Conservation (phyloP, 2,797 vertebrate species). For the Mormyrus proboscirostris region DNA sequence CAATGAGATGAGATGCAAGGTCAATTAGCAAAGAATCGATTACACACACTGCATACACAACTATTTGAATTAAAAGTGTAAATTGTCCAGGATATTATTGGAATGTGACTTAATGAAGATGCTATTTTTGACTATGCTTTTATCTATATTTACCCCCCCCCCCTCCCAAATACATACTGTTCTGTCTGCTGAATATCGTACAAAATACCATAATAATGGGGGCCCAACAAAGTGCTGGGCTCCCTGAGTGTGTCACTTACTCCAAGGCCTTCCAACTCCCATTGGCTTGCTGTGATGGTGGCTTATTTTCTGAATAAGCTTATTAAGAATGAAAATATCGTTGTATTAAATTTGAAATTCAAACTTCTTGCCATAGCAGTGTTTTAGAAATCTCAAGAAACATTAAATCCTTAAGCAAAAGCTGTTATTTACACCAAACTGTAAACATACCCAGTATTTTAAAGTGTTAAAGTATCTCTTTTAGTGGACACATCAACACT, state of each 20-base stretch:
- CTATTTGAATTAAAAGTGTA: background rate
- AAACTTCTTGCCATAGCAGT: background rate
- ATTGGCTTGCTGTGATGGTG: background rate
- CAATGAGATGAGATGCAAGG: background rate
- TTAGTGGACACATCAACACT: background rate
- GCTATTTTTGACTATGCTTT: background rate
- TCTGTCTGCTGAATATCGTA: background rate
- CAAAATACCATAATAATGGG: background rate
- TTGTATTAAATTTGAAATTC: background rate
- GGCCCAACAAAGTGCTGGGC: background rate
- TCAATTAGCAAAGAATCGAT: background rate
- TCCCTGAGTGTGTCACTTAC: background rate
- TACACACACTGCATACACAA: background rate
- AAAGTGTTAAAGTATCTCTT: background rate
- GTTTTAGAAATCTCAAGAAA: background rate
- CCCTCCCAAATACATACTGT: background rate
- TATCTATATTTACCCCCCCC: background rate
- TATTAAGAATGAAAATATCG: background rate
- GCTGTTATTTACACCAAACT: background rate
- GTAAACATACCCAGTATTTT: background rate
- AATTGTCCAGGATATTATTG: background rate
- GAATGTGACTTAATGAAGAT: background rate
- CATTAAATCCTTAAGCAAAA: background rate
- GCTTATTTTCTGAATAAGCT: background rate
- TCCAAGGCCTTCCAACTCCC: background rate